Evolutionary conservation across 2,888 invertebrate genomes (phyloP), one percentile per base, ranked within the genome.

Genomic region (Peribatodes rhomboidaria): DNA sequence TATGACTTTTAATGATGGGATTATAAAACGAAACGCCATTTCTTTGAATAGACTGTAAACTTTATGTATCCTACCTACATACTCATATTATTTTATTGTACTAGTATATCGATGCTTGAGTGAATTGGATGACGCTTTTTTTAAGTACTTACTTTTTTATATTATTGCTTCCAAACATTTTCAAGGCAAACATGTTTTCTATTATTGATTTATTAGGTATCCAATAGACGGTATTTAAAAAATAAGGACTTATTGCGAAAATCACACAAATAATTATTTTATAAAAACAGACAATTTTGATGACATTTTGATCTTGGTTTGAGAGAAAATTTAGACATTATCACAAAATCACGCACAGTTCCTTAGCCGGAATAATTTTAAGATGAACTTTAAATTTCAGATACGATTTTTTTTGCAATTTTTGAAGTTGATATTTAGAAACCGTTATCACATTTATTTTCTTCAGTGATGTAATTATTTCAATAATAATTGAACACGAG

Each of bases 291-390:
- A 10, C 11, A 35, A 35, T 11, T 14, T 14, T 39, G 3, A 2
- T n/a, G 3, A 39, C 7, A 14, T 39, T 39, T 14, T n/a, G n/a
- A 39, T 39, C 8, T 39, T 14, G 6, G 14, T 14, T n/a, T 14
- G 14, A 39, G 4, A 14, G 39, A 39, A 39, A 39, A 39, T 7
- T 16, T 41, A 9, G 41, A 4, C n/a, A 37, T 37, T 46, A n/a
- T 46, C 27, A 47, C 27, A n/a, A n/a, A 47, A 53, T 33, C 35
- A 55, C 50, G 57, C 61, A 59, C 61, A 67, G 60, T 47, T 61
- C 65, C 61, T 65, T 65, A 65, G 61, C 69, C 58, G 47, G 46
- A 61, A 47, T 55, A 65, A 52, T 58, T 56, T 60, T 67, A 67
- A 65, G 61, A 60, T 60, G 59, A 61, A 47, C 56, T 61, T 67